phyloP scores from a whole-genome alignment of 92 coral and sea anemone species.

The Epizoanthus ramosus region DNA sequence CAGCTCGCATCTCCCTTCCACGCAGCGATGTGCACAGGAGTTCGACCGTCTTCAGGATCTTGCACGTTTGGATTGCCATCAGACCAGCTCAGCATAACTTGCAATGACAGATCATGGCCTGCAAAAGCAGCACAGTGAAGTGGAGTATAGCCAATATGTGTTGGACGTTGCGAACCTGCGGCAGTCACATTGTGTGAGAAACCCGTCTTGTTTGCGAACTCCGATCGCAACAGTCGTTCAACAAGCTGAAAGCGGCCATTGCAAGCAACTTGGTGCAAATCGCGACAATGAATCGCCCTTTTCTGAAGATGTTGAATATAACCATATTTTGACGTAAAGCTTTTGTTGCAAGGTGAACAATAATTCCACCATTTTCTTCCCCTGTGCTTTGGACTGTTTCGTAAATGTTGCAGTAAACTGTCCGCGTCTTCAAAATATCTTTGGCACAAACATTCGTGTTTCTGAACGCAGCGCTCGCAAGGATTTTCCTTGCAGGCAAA shows the following conservation, averaged over 20 bases:
- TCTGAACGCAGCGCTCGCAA: slow-evolving; percentile 34
- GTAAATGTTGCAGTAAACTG: slow-evolving; percentile 19
- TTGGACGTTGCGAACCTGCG: slow-evolving; percentile 1
- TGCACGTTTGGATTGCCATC: slow-evolving; percentile 62
- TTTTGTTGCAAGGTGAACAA: slow-evolving; percentile 38
- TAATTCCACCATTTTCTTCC: background rate
- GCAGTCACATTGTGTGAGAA: slow-evolving; percentile 52
- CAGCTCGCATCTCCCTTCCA: slow-evolving; percentile 52
- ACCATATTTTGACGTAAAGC: slow-evolving; percentile 33
- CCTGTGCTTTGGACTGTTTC: slow-evolving; percentile 9
- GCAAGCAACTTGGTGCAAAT: slow-evolving; percentile 69
- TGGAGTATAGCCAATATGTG: slow-evolving; percentile 58
- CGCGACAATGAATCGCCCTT: slow-evolving; percentile 48
- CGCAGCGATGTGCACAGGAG: slow-evolving; percentile 73
- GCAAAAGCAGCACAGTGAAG: slow-evolving; percentile 74
- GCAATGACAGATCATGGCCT: slow-evolving; percentile 55
- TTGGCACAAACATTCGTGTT: slow-evolving; percentile 23
- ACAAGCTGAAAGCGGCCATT: slow-evolving; percentile 53
- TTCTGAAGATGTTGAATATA: slow-evolving; percentile 61
- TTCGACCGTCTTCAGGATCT: slow-evolving; percentile 55
- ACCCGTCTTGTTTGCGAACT: slow-evolving; percentile 47
- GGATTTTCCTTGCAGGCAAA: slow-evolving; percentile 15
- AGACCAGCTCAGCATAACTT: slow-evolving; percentile 66
- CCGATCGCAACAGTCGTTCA: slow-evolving; percentile 29
- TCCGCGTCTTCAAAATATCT: background rate